Base-by-base conservation (phyloP, 1,140 invertebrate genomes). In the Meteorus sp. region DNA sequence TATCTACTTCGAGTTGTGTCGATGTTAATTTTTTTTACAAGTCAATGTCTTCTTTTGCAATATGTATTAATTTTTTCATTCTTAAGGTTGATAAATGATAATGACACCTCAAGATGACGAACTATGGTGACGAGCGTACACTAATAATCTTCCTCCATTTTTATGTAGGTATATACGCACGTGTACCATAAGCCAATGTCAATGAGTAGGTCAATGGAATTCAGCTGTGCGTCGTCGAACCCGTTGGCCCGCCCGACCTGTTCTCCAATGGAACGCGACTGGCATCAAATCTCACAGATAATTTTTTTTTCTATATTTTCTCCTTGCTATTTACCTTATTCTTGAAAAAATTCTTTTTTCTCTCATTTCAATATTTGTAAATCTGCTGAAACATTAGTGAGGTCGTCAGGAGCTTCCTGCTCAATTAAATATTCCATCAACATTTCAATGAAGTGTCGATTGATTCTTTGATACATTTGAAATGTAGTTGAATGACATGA, bases 141-240 rank as follows among this genome's bases (percentile, higher is more conserved):
- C 69, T n/a, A 56, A 68, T 70, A 68, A 73, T 70, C 68, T 68
- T 60, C 67, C 61, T 57, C 61, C 65, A 65, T 58, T n/a, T n/a
- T n/a, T n/a, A n/a, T n/a, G n/a, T n/a, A n/a, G n/a, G n/a, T n/a
- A n/a, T n/a, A n/a, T n/a, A n/a, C n/a, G n/a, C n/a, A n/a, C n/a
- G n/a, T n/a, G n/a, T n/a, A n/a, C n/a, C n/a, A n/a, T 63, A 65
- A 70, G 59, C 58, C 57, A 60, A 39, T 56, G 43, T 19, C 45
- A 48, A 55, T 74, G 77, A 71, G 66, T 78, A 57, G 76, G 77
- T 77, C 72, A 79, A 79, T 77, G 70, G 50, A 72, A 77, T 76
- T 79, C 76, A 76, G 69, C 53, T 63, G 57, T 56, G 8, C 61
- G 59, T 57, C 55, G 31, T n/a, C n/a, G n/a, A n/a, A 59, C 58